Percentiles rank a stretch among this genome's conserved stretches.
Evolutionary conservation across 2,113 vertebrate species (phyloP).

Genomic region (Elachura formosa): DNA sequence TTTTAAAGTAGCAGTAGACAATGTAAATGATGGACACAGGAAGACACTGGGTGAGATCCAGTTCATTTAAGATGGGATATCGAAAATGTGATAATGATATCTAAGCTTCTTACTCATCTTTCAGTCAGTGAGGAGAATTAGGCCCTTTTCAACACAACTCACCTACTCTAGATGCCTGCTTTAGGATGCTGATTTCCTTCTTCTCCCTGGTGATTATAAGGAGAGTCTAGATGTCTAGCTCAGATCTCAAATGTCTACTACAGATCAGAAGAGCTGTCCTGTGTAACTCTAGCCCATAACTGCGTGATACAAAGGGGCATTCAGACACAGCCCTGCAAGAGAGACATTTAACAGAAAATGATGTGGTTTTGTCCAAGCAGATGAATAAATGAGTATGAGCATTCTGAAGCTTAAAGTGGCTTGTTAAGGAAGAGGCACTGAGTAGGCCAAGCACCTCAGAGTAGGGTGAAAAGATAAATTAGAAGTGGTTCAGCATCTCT

Average conservation of each 20-base stretch:
- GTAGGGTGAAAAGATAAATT: background rate
- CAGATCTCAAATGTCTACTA: background rate
- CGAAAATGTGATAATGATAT: background rate
- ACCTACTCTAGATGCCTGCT: background rate
- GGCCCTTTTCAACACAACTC: background rate
- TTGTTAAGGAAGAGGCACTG: background rate
- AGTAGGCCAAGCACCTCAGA: background rate
- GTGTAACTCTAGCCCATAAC: background rate
- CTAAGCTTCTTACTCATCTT: background rate
- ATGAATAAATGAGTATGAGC: background rate
- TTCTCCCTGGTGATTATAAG: background rate
- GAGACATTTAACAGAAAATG: background rate
- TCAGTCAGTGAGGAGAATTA: background rate
- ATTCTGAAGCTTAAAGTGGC: background rate
- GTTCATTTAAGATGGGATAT: background rate
- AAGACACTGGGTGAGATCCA: background rate
- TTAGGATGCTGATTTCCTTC: background rate
- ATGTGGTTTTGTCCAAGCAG: background rate
- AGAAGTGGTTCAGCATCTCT: background rate
- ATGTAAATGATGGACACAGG: background rate
- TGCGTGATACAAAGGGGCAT: background rate
- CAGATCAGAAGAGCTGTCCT: background rate
- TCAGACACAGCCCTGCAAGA: background rate
- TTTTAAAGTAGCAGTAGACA: background rate
- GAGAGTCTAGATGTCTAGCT: slow-evolving; percentile 25